Conservation (phyloP, 2,888 invertebrate species). For the Aphidius colemani region DNA sequence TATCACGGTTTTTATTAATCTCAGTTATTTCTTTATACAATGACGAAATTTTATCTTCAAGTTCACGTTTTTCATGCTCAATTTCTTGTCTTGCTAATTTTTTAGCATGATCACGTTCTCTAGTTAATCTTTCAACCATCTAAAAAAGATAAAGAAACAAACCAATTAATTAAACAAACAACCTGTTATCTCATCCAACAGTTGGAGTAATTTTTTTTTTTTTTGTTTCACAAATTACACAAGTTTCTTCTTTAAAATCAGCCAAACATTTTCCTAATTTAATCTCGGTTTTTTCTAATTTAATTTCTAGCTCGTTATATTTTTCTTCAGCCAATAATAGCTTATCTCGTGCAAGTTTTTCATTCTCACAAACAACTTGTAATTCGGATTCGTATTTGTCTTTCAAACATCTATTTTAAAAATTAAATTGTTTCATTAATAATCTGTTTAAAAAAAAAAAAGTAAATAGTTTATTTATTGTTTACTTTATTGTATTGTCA, state of each 20-base stretch:
- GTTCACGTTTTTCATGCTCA: slow-evolving; percentile 66
- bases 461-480: neutral
- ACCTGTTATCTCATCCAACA: neutral
- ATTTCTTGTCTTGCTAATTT: slow-evolving; percentile 69
- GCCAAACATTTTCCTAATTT: slow-evolving; percentile 70
- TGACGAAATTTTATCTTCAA: slow-evolving; percentile 63
- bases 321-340: slow-evolving; percentile 71
- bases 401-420: slow-evolving; percentile 67
- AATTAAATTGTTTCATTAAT: slow-evolving; percentile 29
- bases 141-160: slow-evolving; percentile 36
- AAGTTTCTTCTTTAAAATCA: slow-evolving; percentile 69
- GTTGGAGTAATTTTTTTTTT: slow-evolving; percentile 6
- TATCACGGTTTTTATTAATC: slow-evolving; percentile 69
- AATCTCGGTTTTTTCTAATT: slow-evolving; percentile 64
- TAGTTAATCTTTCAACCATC: slow-evolving; percentile 63
- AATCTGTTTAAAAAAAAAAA: slow-evolving; percentile 19
- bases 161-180: slow-evolving; percentile 11
- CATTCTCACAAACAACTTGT: slow-evolving; percentile 69
- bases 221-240: slow-evolving; percentile 59
- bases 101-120: slow-evolving; percentile 65
- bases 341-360: slow-evolving; percentile 70
- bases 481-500: slow-evolving; percentile 61
- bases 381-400: slow-evolving; percentile 79
- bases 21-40: slow-evolving; percentile 64
- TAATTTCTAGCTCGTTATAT: slow-evolving; percentile 70